Percentiles rank a stretch among this genome's conserved stretches.
These are phyloP conservation scores for Phoxinus phoxinus DNA, from an alignment of 2,113 vertebrate species.

Conservation along the genomic window DNA sequence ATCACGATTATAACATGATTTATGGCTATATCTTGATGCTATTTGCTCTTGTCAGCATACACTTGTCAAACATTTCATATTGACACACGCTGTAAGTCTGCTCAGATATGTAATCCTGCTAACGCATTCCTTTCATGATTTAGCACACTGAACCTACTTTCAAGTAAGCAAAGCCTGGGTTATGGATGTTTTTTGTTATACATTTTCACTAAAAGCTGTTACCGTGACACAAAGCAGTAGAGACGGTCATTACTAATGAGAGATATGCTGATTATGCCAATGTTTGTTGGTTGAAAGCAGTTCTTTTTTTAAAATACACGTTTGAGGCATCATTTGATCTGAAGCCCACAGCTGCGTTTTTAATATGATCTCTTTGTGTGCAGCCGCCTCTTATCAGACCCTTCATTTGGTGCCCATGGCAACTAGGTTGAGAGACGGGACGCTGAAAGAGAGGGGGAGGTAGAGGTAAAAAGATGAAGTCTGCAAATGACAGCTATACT, in stretches of 20 bases:
- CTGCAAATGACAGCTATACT: conserved; percentile 52
- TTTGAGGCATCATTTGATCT: conserved; percentile 67
- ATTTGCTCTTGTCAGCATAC: background rate
- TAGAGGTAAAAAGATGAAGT: conserved; percentile 1
- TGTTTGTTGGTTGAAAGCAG: conserved; percentile 59
- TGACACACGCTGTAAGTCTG: background rate
- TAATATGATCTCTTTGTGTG: conserved; percentile 69
- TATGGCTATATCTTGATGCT: background rate
- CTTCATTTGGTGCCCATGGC: conserved; percentile 73
- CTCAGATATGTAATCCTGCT: background rate
- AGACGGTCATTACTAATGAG: conserved; percentile 10
- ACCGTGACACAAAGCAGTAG: background rate
- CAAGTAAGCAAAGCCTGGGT: background rate
- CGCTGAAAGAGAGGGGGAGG: conserved; percentile 39
- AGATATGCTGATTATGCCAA: conserved; percentile 57
- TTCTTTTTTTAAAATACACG: conserved; percentile 45
- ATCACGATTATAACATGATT: background rate
- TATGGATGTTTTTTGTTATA: background rate
- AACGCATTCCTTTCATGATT: background rate
- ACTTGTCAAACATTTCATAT: background rate
- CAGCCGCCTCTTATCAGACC: conserved; percentile 69
- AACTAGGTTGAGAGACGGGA: conserved; percentile 62
- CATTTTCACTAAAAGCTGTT: conserved; percentile 12
- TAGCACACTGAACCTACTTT: conserved; percentile 4
- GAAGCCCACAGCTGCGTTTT: conserved; percentile 57